A percentile compares a stretch with the other conserved stretches of the same genome.
Evolutionary conservation across 1,140 invertebrate species (phyloP).

Genomic region (Acromyrmex heyeri): DNA sequence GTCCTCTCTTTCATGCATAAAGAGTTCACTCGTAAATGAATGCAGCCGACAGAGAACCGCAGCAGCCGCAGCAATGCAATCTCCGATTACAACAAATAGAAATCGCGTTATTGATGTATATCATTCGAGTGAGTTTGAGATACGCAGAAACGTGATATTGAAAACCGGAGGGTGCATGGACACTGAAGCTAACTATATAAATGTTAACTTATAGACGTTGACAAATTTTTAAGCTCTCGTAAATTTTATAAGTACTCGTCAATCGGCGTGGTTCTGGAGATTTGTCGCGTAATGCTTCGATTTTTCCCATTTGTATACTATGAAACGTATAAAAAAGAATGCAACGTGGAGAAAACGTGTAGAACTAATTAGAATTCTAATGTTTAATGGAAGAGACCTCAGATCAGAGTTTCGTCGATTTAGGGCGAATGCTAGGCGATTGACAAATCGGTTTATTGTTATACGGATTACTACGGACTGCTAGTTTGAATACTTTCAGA

Average conservation of each 20-base stretch:
- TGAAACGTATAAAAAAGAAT: not conserved
- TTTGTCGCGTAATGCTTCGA: constrained; percentile 49
- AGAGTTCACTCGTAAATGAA: constrained; percentile 37
- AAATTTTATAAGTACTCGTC: constrained; percentile 61
- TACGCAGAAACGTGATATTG: constrained; percentile 35
- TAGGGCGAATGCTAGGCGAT: not conserved
- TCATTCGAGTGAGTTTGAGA: constrained; percentile 38
- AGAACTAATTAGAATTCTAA: constrained; percentile 37
- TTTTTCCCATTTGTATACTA: constrained; percentile 42
- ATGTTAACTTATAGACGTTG: constrained; percentile 60
- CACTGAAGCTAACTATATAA: constrained; percentile 49
- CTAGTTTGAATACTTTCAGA: constrained; percentile 60
- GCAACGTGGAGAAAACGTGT: not conserved
- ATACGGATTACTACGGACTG: constrained; percentile 22
- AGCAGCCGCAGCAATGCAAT: constrained; percentile 11
- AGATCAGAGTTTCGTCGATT: constrained; percentile 8
- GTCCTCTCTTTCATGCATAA: constrained; percentile 43
- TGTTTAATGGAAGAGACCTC: not conserved
- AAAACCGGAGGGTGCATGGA: constrained; percentile 26
- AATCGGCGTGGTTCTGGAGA: constrained; percentile 61
- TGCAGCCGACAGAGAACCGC: not conserved
- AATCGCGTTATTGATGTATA: constrained; percentile 38
- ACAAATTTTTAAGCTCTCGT: constrained; percentile 63
- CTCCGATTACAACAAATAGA: constrained; percentile 35
- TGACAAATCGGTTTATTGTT: constrained; percentile 41